phyloP scores from a whole-genome alignment of 2,113 vertebrate genomes.

The Strigops habroptila region DNA sequence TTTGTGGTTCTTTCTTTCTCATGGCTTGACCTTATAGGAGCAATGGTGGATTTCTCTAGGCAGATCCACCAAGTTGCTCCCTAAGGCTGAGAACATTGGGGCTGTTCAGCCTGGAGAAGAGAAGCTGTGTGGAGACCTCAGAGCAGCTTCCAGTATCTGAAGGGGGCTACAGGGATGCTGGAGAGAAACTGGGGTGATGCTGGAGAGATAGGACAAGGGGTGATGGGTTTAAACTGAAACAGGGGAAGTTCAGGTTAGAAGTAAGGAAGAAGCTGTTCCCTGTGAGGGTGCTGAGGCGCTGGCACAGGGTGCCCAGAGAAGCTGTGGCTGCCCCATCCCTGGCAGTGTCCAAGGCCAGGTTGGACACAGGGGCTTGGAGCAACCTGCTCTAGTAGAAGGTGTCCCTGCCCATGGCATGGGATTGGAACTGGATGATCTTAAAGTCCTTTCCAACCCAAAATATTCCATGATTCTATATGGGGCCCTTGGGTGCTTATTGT shows the following conservation, averaged over 20 bases:
- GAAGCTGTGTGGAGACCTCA: not conserved
- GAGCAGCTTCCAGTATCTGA: not conserved
- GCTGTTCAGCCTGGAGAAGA: not conserved
- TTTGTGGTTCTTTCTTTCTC: not conserved
- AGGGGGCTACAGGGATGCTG: not conserved
- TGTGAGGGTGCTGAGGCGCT: too few relatives aligned
- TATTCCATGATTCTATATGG: not conserved
- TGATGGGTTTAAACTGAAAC: not conserved
- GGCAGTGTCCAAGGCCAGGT: not conserved
- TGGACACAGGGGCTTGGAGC: not conserved
- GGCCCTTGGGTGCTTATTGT: not conserved
- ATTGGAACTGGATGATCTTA: not conserved
- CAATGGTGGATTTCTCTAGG: not conserved
- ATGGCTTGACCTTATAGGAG: not conserved
- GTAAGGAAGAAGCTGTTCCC: not conserved
- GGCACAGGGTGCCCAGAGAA: not conserved
- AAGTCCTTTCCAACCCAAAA: not conserved
- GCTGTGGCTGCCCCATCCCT: not conserved
- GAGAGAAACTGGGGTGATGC: too few relatives aligned
- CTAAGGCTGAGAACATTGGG: not conserved
- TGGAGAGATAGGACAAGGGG: not conserved
- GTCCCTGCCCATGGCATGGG: not conserved
- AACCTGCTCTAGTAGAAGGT: not conserved
- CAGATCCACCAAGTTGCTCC: not conserved
- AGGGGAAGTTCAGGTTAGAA: not conserved